phyloP scores from a whole-genome alignment of 2,113 vertebrate species.

The Spizaetus ornatus region DNA sequence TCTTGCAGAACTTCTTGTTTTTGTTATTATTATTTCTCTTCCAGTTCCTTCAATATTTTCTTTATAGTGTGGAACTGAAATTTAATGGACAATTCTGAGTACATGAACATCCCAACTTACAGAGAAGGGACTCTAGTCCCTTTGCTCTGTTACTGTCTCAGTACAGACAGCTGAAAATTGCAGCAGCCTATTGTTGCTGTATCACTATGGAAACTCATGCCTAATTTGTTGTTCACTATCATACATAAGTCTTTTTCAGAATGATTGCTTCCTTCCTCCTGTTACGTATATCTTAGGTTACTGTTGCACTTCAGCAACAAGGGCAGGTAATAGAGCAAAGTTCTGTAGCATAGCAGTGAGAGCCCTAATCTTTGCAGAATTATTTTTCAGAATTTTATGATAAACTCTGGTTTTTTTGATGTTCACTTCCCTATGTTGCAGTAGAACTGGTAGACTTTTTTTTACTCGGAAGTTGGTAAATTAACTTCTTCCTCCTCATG shows the following conservation, averaged over 20 bases:
- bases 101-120: not conserved
- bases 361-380: not conserved
- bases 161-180: constrained; percentile 47
- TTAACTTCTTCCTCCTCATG: not conserved
- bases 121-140: not conserved
- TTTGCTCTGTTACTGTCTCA: not conserved
- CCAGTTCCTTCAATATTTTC: not conserved
- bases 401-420: not conserved
- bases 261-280: constrained; percentile 42
- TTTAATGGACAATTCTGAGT: not conserved
- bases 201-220: constrained; percentile 52
- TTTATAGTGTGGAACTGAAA: not conserved
- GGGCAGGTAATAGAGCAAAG: not conserved
- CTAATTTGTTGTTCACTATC: constrained; percentile 45
- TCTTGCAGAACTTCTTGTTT: not conserved
- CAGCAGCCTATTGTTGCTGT: constrained; percentile 43
- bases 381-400: not conserved
- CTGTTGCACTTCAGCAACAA: not conserved
- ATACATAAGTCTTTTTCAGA: constrained; percentile 14
- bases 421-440: not conserved
- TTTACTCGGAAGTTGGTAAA: not conserved
- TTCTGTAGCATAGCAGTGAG: not conserved
- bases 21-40: not conserved
- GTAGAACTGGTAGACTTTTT: not conserved
- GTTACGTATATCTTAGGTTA: not conserved